Percentiles rank a stretch among this genome's conserved stretches.
These are phyloP conservation scores for Saturnia japonica DNA, from an alignment of 2,888 invertebrate genomes.

Conservation along the genomic window DNA sequence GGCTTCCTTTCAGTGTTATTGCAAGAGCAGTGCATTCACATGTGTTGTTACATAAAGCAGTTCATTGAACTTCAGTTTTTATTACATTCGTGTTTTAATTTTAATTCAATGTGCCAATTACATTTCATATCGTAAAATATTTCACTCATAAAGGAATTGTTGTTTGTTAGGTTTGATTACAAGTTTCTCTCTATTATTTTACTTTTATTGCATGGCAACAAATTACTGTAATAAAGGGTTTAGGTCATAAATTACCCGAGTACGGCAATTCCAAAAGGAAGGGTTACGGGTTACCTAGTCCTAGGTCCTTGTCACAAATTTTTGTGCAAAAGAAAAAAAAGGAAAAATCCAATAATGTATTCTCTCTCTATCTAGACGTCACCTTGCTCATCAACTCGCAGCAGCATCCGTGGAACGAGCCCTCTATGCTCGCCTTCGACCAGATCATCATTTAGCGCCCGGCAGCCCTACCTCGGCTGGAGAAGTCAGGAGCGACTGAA, in stretches of 20 bases:
- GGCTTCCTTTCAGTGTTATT: constrained; percentile 38
- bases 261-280: too few relatives aligned
- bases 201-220: too few relatives aligned
- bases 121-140: neutral
- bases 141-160: too few relatives aligned
- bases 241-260: too few relatives aligned
- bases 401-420: constrained; percentile 87
- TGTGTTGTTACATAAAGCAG: neutral
- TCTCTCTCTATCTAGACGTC: constrained; percentile 78
- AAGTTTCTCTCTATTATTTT: too few relatives aligned
- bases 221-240: too few relatives aligned
- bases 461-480: constrained; percentile 96
- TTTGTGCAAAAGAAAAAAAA: neutral
- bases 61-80: neutral
- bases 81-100: neutral
- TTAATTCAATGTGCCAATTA: too few relatives aligned
- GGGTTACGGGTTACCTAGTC: too few relatives aligned
- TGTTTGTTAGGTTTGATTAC: too few relatives aligned
- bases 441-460: constrained; percentile 89
- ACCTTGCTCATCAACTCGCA: constrained; percentile 87
- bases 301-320: too few relatives aligned
- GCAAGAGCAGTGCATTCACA: constrained; percentile 23
- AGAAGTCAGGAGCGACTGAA: constrained; percentile 92
- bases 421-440: constrained; percentile 85
- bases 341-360: neutral